Conservation (phyloP, 2,888 invertebrate species). For the Nomada fabriciana region DNA sequence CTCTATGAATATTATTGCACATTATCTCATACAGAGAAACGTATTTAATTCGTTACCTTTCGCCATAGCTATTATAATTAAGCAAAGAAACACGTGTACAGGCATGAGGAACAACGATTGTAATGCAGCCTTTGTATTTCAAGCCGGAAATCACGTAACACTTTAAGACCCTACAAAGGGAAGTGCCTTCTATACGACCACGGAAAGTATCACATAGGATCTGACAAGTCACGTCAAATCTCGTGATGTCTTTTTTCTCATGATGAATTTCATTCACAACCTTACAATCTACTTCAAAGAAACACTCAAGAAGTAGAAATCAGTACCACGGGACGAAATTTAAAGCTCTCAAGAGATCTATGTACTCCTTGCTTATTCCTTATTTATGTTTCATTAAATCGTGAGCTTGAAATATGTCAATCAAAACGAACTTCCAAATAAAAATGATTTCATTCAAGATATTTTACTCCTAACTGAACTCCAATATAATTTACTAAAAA, state of each 20-base stretch:
- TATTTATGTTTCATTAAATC: no score
- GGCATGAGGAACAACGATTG: slow-evolving; percentile 64
- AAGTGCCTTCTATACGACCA: slow-evolving; percentile 54
- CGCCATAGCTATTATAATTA: slow-evolving; percentile 53
- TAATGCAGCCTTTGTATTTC: slow-evolving; percentile 64
- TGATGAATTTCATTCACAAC: slow-evolving; percentile 26
- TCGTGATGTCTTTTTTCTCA: slow-evolving; percentile 16
- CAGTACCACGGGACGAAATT: not conserved
- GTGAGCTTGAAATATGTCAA: no score
- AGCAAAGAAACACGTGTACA: slow-evolving; percentile 53
- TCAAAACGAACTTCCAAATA: no score
- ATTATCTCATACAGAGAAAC: not conserved
- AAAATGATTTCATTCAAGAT: no score
- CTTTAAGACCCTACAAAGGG: slow-evolving; percentile 63
- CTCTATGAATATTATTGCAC: not conserved
- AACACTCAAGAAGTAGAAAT: not conserved
- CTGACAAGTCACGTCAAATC: slow-evolving; percentile 39
- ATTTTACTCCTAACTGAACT: no score
- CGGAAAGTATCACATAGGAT: slow-evolving; percentile 54
- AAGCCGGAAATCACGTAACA: slow-evolving; percentile 72
- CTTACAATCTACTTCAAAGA: not conserved
- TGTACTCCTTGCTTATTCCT: no score
- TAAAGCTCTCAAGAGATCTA: no score
- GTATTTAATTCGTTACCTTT: slow-evolving; percentile 45
- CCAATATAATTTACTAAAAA: no score